phyloP scores from a whole-genome alignment of 2,888 invertebrate genomes.

The Heliconius ismenius region DNA sequence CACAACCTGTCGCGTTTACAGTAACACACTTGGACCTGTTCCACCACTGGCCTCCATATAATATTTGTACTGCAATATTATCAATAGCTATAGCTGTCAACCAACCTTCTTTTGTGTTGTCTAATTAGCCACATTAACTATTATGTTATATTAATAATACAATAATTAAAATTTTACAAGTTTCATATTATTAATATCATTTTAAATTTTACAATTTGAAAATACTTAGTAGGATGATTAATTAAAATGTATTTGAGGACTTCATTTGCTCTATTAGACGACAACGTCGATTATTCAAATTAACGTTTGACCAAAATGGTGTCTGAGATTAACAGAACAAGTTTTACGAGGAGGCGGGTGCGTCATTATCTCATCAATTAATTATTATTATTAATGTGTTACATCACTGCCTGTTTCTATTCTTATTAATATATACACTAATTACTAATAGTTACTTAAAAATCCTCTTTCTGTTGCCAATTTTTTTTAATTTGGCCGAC shows the following conservation, averaged over 20 bases:
- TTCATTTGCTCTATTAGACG: conserved; percentile 20
- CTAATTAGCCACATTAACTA: no score
- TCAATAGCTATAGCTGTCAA: neutral
- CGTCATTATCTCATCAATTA: conserved; percentile 33
- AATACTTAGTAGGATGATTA: conserved; percentile 3
- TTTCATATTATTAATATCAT: neutral
- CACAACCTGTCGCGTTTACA: no score
- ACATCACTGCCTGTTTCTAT: conserved; percentile 29
- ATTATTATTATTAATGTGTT: conserved; percentile 34
- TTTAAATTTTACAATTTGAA: neutral
- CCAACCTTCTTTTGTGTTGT: neutral
- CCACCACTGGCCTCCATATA: neutral
- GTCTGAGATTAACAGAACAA: conserved; percentile 36
- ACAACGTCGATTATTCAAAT: conserved; percentile 31
- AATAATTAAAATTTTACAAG: neutral
- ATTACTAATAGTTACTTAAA: neutral
- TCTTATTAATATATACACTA: conserved; percentile 18
- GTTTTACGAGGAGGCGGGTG: conserved; percentile 34
- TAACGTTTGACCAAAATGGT: conserved; percentile 26
- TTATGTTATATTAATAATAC: neutral
- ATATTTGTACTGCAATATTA: neutral
- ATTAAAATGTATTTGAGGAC: conserved; percentile 14
- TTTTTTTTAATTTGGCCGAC: conserved; percentile 1
- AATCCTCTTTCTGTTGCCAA: neutral
- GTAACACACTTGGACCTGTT: no score